Evolutionary conservation across 2,888 invertebrate species (phyloP), one percentile per base, ranked within the genome.

Genomic region (Diaphora mendica): DNA sequence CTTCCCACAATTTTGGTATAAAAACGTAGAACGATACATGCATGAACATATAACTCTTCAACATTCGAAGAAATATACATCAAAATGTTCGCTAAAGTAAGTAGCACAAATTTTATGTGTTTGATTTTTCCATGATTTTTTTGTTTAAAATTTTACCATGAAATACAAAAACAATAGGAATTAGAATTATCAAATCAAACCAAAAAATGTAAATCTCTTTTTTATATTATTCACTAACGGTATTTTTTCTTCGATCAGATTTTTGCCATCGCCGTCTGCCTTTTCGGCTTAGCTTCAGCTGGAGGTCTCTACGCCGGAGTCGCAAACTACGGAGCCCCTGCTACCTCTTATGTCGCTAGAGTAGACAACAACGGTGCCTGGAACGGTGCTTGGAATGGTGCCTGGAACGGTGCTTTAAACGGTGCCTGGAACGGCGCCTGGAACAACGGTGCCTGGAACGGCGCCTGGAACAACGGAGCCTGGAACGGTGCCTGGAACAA

Each of bases 51-150:
- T 90, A 83, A 86, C 86, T 87, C 89, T 89, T 89, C 87, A 55
- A 89, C 84, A 80, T 81, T 86, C 87, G 88, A 89, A 89, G 87
- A 85, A 82, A 80, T 79, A 86, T 26, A 15, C 39, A 89, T 81
- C 89, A 91, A 89, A 80, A 92, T 92, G 92, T 91, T 90, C 82
- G 85, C 89, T 78, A 92, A 92, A 91, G 92, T 92, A 90, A 90
- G 85, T 77, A 66, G 5, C 48, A 48, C 7, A 48, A 48, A 20
- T 48, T 48, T 5, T 20, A 20, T 44, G 17, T 20, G 1, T 20
- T 48, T 20, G 17, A 48, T 15, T 20, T 20, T 48, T 39, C 1
- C 11, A 48, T 20, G 5, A 20, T 13, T 48, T 48, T 48, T 48
- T 48, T 20, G 2, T 39, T 11, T 3, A 20, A 48, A 20, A 20